Evolutionary conservation across 2,113 vertebrate genomes (phyloP).

Genomic region (Gadus chalcogrammus): DNA sequence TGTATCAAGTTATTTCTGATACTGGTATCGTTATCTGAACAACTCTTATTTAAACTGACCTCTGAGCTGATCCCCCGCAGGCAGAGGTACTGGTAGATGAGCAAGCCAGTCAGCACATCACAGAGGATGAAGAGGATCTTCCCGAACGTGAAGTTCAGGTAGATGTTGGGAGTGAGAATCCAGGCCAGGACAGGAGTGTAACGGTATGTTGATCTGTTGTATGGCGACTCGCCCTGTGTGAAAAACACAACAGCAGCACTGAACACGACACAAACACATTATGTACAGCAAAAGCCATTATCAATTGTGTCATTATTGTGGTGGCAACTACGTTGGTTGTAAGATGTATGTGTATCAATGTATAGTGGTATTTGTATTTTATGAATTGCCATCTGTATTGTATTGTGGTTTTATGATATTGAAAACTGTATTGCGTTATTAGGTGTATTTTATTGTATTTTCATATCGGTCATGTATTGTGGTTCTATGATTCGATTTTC

Average conservation of each 20-base stretch:
- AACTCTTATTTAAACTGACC: conserved; percentile 29
- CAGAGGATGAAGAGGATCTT: conserved; percentile 86
- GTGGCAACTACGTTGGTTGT: not conserved
- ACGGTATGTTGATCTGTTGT: conserved; percentile 85
- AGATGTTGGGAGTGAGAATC: conserved; percentile 83
- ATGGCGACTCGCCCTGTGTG: conserved; percentile 81
- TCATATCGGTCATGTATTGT: too few species aligned
- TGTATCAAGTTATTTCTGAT: too few species aligned
- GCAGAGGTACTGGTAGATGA: conserved; percentile 72
- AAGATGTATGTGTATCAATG: too few species aligned
- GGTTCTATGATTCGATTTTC: too few species aligned
- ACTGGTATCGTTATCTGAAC: too few species aligned
- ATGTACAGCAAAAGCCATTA: not conserved
- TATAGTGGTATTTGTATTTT: too few species aligned
- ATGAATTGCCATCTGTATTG: too few species aligned
- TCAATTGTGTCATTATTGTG: not conserved
- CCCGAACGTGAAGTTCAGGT: conserved; percentile 73
- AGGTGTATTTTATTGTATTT: too few species aligned
- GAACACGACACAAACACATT: too few species aligned
- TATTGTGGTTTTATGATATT: too few species aligned
- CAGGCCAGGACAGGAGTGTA: conserved; percentile 90
- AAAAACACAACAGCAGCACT: not conserved
- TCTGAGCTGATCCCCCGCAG: conserved; percentile 58
- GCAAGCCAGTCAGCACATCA: conserved; percentile 77
- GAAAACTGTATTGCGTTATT: too few species aligned